Evolutionary conservation across 1,140 invertebrate species (phyloP), one percentile per base, ranked within the genome.

Genomic region (Tetragnatha versicolor): DNA sequence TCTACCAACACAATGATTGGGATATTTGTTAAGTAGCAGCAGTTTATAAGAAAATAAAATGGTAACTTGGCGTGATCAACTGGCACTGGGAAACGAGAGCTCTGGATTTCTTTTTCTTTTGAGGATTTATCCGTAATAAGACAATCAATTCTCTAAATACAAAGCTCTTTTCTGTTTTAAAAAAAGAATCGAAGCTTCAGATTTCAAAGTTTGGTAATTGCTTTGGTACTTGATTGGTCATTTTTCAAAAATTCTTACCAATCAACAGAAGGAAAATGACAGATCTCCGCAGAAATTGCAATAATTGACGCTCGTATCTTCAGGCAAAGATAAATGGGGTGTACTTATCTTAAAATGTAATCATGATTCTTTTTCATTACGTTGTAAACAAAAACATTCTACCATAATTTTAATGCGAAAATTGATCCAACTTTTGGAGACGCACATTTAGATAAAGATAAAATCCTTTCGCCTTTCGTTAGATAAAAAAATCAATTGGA

Each of bases 41-140:
- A 53, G 53, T 69, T 69, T 69, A 69, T 69, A 69, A 53, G 66
- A 69, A 51, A 69, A 49, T 69, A 51, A 69, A 69, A 53, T 69
- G 47, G 49, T 53, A 69, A 69, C n/a, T 35, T 69, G n/a, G n/a
- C n/a, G 49, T 51, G 66, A 69, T 69, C 66, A 69, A 69, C 66
- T 69, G 25, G 25, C 66, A 69, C 66, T 53, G 37, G 25, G 12
- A 72, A 17, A 10, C 20, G 37, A 72, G 51, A 45, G 27, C n/a
- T 33, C 29, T n/a, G 33, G 47, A 55, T 9, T 42, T 73, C 47
- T 31, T 29, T 51, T 70, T 72, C 55, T 73, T 45, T 55, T 25
- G 6, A 10, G 12, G 37, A n/a, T 60, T 73, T 58, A 60, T 60
- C 22, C 51, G 27, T 73, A 73, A 60, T 60, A 73, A 60, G 69